Evolutionary conservation across 2,888 invertebrate genomes (phyloP).

Genomic region (Eledone cirrhosa): DNA sequence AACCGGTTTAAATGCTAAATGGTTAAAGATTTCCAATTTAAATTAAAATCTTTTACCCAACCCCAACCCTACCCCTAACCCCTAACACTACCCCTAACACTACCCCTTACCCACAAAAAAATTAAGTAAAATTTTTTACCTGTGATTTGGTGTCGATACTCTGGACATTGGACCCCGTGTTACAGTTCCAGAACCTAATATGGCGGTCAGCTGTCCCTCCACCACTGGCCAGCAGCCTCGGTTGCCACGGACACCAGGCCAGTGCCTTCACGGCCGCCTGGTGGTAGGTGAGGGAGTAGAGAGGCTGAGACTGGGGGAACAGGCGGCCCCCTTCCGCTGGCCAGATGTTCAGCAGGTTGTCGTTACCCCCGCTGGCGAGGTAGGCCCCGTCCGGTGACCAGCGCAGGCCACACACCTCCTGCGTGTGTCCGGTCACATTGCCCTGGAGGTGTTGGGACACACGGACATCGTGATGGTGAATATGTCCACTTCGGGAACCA

Average conservation of each 20-base stretch:
- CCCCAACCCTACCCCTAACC: too few relatives aligned
- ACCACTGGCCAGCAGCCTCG: slow-evolving; percentile 88
- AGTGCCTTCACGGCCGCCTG: slow-evolving; percentile 77
- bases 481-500: slow-evolving; percentile 86
- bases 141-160: slow-evolving; percentile 92
- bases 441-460: slow-evolving; percentile 83
- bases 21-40: too few relatives aligned
- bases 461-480: slow-evolving; percentile 95
- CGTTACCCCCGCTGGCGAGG: slow-evolving; percentile 96
- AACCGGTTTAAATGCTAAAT: too few relatives aligned
- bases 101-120: too few relatives aligned
- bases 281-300: slow-evolving; percentile 71
- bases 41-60: too few relatives aligned
- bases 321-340: slow-evolving; percentile 50
- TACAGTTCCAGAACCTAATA: slow-evolving; percentile 71
- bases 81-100: too few relatives aligned
- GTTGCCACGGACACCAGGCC: slow-evolving; percentile 98
- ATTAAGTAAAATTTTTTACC: too few relatives aligned
- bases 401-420: slow-evolving; percentile 86
- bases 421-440: slow-evolving; percentile 76
- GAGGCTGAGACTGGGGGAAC: slow-evolving; percentile 52
- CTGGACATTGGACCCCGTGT: slow-evolving; percentile 81
- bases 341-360: slow-evolving; percentile 95
- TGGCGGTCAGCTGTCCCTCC: slow-evolving; percentile 95
- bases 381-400: slow-evolving; percentile 95